phyloP scores from a whole-genome alignment of 2,797 vertebrate genomes.

The Rhinella marina region DNA sequence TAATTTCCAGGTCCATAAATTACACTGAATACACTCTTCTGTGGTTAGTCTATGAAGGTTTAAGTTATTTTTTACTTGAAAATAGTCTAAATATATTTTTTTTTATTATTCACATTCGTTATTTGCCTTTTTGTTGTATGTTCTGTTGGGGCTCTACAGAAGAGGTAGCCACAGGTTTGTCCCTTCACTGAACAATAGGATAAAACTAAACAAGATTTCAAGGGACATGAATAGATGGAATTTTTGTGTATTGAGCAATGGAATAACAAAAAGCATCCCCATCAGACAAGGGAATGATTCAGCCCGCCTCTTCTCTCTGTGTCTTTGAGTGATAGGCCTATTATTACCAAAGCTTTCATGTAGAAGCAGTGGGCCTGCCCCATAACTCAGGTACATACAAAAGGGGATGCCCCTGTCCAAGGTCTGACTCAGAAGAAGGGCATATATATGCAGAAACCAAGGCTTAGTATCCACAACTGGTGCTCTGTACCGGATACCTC shows the following conservation, averaged over 20 bases:
- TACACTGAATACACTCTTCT: neutral
- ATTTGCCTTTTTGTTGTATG: neutral
- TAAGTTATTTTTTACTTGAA: neutral
- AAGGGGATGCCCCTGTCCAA: slow-evolving; percentile 48
- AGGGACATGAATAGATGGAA: slow-evolving; percentile 43
- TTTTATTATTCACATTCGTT: neutral
- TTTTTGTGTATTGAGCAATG: slow-evolving; percentile 43
- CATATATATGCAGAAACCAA: slow-evolving; percentile 7
- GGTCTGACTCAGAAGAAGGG: slow-evolving; percentile 38
- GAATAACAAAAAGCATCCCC: slow-evolving; percentile 38
- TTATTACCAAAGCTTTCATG: slow-evolving; percentile 12
- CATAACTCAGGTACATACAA: slow-evolving; percentile 35
- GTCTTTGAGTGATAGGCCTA: slow-evolving; percentile 21
- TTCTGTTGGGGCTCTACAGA: neutral
- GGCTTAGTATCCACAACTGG: neutral
- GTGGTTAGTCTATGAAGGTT: neutral
- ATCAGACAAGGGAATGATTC: slow-evolving; percentile 44
- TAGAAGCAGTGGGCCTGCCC: slow-evolving; percentile 47
- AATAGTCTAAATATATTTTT: neutral
- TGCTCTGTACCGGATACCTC: neutral
- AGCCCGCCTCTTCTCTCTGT: slow-evolving; percentile 39
- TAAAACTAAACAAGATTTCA: slow-evolving; percentile 40
- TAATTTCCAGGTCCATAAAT: neutral
- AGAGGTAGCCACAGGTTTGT: slow-evolving; percentile 2
- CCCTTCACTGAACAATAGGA: neutral